A percentile compares a stretch with the other conserved stretches of the same genome.
Conservation (phyloP, 2,888 invertebrate species). For the Odontocolon sp. region DNA sequence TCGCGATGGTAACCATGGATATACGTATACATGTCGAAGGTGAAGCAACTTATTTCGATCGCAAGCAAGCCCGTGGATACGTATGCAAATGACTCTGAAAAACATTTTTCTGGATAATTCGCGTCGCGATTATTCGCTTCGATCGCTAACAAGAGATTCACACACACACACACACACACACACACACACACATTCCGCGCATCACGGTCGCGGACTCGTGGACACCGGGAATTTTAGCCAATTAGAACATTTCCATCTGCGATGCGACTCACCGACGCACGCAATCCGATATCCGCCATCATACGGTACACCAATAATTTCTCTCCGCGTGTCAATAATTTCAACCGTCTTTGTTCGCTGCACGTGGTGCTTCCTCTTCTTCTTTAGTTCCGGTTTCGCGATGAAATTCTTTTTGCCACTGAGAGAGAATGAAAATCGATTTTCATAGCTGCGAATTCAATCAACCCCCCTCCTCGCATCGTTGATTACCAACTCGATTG, state of each 20-base stretch:
- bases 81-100: conserved; percentile 58
- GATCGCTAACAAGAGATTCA: conserved; percentile 10
- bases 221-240: conserved; percentile 74
- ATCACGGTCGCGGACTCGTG: conserved; percentile 71
- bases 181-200: too few relatives aligned
- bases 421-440: too few relatives aligned
- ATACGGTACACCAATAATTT: neutral
- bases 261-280: conserved; percentile 44
- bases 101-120: neutral
- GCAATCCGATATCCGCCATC: conserved; percentile 38
- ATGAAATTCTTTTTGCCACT: too few relatives aligned
- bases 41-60: conserved; percentile 55
- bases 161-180: neutral
- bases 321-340: neutral
- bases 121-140: conserved; percentile 14
- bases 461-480: too few relatives aligned
- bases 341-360: too few relatives aligned
- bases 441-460: too few relatives aligned
- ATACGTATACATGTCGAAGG: conserved; percentile 4
- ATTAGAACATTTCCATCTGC: conserved; percentile 71
- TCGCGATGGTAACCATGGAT: neutral
- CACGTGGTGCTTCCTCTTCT: too few relatives aligned
- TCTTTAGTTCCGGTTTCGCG: too few relatives aligned
- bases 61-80: conserved; percentile 59
- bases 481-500: too few relatives aligned